These are phyloP conservation scores for Zeus faber DNA, from an alignment of 2,113 vertebrate genomes.

Conservation along the genomic window DNA sequence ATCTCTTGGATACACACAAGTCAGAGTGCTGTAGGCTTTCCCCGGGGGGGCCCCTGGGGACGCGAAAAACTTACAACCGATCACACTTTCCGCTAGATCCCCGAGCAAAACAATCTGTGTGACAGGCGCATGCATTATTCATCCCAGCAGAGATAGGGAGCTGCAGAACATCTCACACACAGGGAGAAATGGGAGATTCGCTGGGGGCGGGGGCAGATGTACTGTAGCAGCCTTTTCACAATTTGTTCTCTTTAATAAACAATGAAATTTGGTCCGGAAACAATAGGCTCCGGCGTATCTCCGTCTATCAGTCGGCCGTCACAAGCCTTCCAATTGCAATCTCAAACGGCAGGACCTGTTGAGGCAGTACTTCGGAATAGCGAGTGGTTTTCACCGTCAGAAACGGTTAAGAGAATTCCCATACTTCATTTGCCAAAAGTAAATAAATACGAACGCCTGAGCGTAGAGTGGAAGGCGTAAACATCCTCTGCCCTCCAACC, in stretches of 20 bases:
- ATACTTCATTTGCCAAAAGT: background rate
- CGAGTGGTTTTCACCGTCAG: background rate
- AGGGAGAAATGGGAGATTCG: constrained; percentile 3
- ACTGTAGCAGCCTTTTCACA: constrained; percentile 40
- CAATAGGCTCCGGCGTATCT: constrained; percentile 34
- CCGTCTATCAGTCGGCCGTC: constrained; percentile 43
- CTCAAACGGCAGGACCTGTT: too few species aligned
- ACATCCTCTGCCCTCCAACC: constrained; percentile 26
- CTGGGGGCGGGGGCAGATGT: constrained; percentile 36
- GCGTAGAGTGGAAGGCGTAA: background rate
- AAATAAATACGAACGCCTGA: background rate
- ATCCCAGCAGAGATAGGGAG: constrained; percentile 36
- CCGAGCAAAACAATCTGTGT: constrained; percentile 59
- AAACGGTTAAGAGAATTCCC: background rate
- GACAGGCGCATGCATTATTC: constrained; percentile 57
- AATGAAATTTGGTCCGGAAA: constrained; percentile 45
- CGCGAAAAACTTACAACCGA: constrained; percentile 47
- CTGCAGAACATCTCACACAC: constrained; percentile 10
- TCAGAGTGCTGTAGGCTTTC: constrained; percentile 29
- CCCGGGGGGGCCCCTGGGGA: constrained; percentile 23
- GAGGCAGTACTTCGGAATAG: background rate
- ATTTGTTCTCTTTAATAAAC: constrained; percentile 68
- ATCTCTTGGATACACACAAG: constrained; percentile 51
- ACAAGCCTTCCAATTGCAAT: background rate
- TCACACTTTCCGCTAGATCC: constrained; percentile 59